Evolutionary conservation across 1,140 invertebrate species (phyloP), one percentile per base, ranked within the genome.

Genomic region (Phortica variegata): DNA sequence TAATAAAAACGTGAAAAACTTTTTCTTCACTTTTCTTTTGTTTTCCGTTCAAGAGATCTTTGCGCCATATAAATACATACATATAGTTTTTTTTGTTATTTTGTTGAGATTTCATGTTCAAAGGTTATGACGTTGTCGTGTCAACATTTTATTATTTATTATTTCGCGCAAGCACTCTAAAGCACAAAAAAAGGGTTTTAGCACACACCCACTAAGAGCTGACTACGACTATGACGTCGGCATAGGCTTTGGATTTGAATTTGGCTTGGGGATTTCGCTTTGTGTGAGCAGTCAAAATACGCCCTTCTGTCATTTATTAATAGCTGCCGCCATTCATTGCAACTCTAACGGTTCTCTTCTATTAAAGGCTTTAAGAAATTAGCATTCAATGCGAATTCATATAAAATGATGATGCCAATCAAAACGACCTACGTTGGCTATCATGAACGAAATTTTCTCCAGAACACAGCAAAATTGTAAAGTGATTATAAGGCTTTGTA

Each of bases 71-170:
- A n/a, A n/a, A n/a, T n/a, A n/a, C n/a, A n/a, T n/a, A n/a, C n/a
- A n/a, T n/a, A n/a, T 26, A 6, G 23, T 26, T 26, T 26, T 5
- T n/a, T 18, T 39, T n/a, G 13, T 2, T n/a, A 20, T 20, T 36
- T 23, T 17, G 38, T 41, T 33, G 21, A n/a, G 46, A 54, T 65
- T 72, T 72, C 60, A 70, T 65, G 69, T 73, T 73, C 70, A 73
- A 73, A 73, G 70, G 70, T 73, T 73, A 73, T 73, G 70, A 73
- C 70, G 70, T 70, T 59, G 70, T 73, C 70, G 65, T 73, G 70
- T 73, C 70, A 73, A 65, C 70, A 58, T 73, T 73, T 58, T 58
- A 70, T 73, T 73, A 70, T 73, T 73, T 73, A 73, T 73, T 66
- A 58, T 73, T 55, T 32, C 37, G 52, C 52, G n/a, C 23, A 10